These are phyloP conservation scores for Parasteatoda lunata DNA, from an alignment of 2,888 invertebrate species.

Conservation along the genomic window DNA sequence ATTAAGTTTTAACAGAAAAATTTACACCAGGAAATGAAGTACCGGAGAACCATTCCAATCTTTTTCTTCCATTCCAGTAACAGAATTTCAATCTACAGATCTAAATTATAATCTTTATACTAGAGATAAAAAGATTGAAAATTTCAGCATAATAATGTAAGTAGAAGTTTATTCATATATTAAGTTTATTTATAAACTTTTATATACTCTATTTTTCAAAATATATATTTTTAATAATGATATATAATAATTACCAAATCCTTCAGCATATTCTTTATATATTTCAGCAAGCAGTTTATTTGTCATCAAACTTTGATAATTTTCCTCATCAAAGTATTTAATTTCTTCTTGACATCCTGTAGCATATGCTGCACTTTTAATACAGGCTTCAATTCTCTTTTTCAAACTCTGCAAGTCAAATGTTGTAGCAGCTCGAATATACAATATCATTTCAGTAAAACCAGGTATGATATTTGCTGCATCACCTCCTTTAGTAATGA, in stretches of 20 bases:
- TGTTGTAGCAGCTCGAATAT: constrained; percentile 72
- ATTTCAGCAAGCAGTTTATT: constrained; percentile 72
- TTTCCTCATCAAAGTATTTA: constrained; percentile 18
- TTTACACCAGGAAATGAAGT: no score
- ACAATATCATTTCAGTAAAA: constrained; percentile 71
- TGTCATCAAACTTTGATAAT: constrained; percentile 72
- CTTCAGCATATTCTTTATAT: constrained; percentile 72
- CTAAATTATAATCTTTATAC: no score
- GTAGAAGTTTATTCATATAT: no score
- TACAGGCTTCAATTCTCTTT: constrained; percentile 71
- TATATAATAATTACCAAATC: constrained; percentile 69
- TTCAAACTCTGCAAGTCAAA: constrained; percentile 71
- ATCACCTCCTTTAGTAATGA: constrained; percentile 70
- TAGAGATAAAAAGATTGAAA: no score
- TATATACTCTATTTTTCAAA: no score
- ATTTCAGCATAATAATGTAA: no score
- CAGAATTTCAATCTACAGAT: no score
- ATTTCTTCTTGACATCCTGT: constrained; percentile 65
- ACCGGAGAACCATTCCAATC: no score
- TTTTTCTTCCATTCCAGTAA: no score
- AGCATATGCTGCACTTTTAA: constrained; percentile 72
- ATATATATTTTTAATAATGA: background rate
- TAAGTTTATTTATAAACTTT: no score
- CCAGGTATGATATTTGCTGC: constrained; percentile 71
- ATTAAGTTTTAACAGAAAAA: no score